A percentile compares a stretch with the other conserved stretches of the same genome.
These are phyloP conservation scores for Exocentrus adspersus DNA, from an alignment of 2,888 invertebrate genomes.

Conservation along the genomic window DNA sequence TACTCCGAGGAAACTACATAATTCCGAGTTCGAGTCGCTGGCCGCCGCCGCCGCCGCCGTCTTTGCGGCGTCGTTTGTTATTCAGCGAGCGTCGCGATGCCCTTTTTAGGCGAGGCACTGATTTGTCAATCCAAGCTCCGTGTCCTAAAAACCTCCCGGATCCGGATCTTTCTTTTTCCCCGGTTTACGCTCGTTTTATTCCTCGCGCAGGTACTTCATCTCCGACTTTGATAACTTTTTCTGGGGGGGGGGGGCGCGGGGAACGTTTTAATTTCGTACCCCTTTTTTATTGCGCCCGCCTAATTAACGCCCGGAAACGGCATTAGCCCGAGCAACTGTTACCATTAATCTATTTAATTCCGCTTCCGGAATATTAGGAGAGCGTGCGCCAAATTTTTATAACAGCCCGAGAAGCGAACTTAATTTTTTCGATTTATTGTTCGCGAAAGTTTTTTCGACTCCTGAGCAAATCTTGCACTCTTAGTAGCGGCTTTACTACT, in stretches of 20 bases:
- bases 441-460: no score
- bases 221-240: slow-evolving; percentile 29
- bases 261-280: slow-evolving; percentile 26
- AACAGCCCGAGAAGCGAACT: no score
- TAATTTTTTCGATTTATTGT: no score
- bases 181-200: slow-evolving; percentile 50
- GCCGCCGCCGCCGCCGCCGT: slow-evolving; percentile 42
- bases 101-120: slow-evolving; percentile 50
- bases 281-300: slow-evolving; percentile 20
- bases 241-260: neutral
- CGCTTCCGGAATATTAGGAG: neutral
- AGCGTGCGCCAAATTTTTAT: neutral
- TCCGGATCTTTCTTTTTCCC: slow-evolving; percentile 48
- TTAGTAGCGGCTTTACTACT: no score
- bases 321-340: slow-evolving; percentile 16
- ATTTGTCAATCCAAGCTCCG: slow-evolving; percentile 53
- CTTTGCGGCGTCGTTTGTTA: slow-evolving; percentile 53
- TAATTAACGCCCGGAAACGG: slow-evolving; percentile 18
- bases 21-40: slow-evolving; percentile 45
- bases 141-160: slow-evolving; percentile 48
- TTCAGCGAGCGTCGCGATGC: slow-evolving; percentile 50
- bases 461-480: no score
- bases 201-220: slow-evolving; percentile 43
- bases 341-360: slow-evolving; percentile 14
- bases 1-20: slow-evolving; percentile 42